phyloP scores from a whole-genome alignment of 35 echinoderm and acorn worm genomes.

The Acanthaster planci region DNA sequence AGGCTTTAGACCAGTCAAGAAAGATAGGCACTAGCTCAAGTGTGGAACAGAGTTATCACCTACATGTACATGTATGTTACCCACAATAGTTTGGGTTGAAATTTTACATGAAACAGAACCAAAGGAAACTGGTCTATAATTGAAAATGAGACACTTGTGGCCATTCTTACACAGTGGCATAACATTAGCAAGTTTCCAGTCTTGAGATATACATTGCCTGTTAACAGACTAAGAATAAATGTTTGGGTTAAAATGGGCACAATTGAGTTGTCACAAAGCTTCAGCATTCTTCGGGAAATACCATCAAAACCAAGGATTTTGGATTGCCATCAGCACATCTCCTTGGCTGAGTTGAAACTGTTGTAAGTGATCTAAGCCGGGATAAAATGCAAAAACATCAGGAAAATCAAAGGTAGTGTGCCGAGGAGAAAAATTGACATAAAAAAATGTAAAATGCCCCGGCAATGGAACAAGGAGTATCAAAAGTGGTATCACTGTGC shows the following conservation, averaged over 20 bases:
- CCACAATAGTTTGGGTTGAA: background rate
- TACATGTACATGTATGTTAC: too few species aligned
- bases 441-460: background rate
- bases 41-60: background rate
- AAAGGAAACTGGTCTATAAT: slow-evolving; percentile 29
- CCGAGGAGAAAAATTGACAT: background rate
- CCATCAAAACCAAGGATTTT: background rate
- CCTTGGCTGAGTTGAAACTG: background rate
- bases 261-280: background rate
- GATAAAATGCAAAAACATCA: background rate
- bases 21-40: background rate
- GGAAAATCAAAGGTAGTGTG: background rate
- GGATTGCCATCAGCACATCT: background rate
- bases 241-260: background rate
- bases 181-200: background rate
- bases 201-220: background rate
- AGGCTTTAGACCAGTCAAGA: slow-evolving; percentile 12
- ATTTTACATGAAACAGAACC: background rate
- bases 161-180: slow-evolving; percentile 37
- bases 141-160: background rate
- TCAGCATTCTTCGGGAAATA: background rate
- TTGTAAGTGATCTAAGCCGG: background rate
- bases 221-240: background rate
- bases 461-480: background rate
- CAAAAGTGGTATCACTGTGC: background rate